Percentiles rank a stretch among this genome's conserved stretches.
Conservation (phyloP, 2,113 vertebrate genomes). For the Siniperca chuatsi region DNA sequence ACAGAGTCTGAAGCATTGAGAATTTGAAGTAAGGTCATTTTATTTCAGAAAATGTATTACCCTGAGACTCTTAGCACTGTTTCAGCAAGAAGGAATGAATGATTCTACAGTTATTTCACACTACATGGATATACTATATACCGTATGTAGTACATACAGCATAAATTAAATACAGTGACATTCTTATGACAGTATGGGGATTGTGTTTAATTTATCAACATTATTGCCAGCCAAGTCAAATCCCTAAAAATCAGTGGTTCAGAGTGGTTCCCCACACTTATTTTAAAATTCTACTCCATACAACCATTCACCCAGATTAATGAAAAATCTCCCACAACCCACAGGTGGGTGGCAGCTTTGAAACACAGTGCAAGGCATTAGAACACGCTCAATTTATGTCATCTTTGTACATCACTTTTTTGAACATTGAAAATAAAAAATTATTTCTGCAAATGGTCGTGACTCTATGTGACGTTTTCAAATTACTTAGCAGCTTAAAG, state of each 20-base stretch:
- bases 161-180: background rate
- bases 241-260: too few relatives aligned
- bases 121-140: background rate
- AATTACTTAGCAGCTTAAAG: background rate
- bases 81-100: constrained; percentile 3
- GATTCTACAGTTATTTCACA: background rate
- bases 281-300: background rate
- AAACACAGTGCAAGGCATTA: background rate
- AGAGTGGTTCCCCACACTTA: background rate
- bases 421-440: background rate
- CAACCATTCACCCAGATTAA: background rate
- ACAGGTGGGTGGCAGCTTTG: background rate
- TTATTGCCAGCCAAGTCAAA: background rate
- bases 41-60: constrained; percentile 23
- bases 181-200: background rate
- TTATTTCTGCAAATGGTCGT: background rate
- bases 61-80: background rate
- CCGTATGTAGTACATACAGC: background rate
- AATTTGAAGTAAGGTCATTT: constrained; percentile 43
- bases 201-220: background rate
- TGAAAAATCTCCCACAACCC: background rate
- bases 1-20: constrained; percentile 21
- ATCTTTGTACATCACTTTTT: background rate
- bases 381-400: background rate
- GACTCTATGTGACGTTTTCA: background rate